phyloP scores from a whole-genome alignment of 2,888 invertebrate genomes.

The Trypoxylon attenuatum region DNA sequence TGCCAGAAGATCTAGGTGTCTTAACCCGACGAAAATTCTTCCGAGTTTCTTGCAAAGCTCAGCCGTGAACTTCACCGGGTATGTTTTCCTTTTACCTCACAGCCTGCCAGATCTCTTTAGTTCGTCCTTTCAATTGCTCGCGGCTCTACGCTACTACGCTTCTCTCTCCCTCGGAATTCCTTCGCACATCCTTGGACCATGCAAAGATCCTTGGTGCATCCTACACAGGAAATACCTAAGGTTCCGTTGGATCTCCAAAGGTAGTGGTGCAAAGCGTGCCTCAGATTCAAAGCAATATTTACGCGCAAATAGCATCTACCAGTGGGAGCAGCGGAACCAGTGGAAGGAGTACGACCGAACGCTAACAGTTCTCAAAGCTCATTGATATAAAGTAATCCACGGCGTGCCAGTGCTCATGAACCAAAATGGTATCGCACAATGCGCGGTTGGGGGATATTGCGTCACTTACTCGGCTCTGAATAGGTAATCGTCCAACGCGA shows the following conservation, averaged over 20 bases:
- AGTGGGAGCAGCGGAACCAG: neutral
- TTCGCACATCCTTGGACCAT: slow-evolving; percentile 26
- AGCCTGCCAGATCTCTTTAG: too few species aligned
- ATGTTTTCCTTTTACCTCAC: too few species aligned
- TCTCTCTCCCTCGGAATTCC: slow-evolving; percentile 20
- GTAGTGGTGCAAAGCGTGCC: slow-evolving; percentile 26
- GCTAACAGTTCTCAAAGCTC: neutral
- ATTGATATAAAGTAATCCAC: neutral
- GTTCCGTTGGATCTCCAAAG: slow-evolving; percentile 25
- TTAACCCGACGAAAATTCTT: too few species aligned
- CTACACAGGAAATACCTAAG: slow-evolving; percentile 43
- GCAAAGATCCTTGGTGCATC: slow-evolving; percentile 27
- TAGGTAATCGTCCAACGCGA: neutral
- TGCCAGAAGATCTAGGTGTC: too few species aligned
- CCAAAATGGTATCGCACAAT: neutral
- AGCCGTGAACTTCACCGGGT: too few species aligned
- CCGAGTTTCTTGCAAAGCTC: too few species aligned
- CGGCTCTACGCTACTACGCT: slow-evolving; percentile 4
- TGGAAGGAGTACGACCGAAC: neutral
- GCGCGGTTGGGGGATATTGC: neutral
- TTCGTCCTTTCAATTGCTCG: slow-evolving; percentile 16
- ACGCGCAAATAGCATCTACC: slow-evolving; percentile 21
- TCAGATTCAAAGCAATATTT: slow-evolving; percentile 31
- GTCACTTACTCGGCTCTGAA: neutral
- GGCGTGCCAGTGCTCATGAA: neutral